Percentiles rank a stretch among this genome's conserved stretches.
Conservation (phyloP, 2,113 vertebrate genomes). For the Anhinga rufa region DNA sequence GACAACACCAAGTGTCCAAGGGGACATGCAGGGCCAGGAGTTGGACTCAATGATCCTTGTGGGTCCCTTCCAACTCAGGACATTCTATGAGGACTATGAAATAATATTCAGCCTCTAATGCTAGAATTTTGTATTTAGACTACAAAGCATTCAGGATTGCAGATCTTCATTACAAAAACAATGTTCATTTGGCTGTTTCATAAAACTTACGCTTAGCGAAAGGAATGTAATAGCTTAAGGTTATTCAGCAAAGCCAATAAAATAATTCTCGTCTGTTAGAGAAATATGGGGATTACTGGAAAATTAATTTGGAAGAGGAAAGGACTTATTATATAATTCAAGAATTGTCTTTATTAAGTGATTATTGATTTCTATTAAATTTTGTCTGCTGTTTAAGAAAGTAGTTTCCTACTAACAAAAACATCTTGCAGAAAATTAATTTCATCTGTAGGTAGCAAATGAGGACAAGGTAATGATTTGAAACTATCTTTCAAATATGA, state of each 20-base stretch:
- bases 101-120: neutral
- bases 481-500: neutral
- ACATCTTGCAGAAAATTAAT: neutral
- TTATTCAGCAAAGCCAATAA: neutral
- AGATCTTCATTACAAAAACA: neutral
- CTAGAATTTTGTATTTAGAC: neutral
- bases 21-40: no score
- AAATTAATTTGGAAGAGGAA: conserved; percentile 5
- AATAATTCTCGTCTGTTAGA: neutral
- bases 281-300: neutral
- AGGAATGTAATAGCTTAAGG: neutral
- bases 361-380: neutral
- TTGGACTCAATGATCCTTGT: no score
- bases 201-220: neutral
- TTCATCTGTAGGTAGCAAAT: neutral
- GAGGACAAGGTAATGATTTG: neutral
- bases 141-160: neutral
- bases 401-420: neutral
- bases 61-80: no score
- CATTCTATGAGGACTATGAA: neutral
- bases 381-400: neutral
- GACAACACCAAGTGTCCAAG: no score
- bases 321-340: neutral
- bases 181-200: neutral
- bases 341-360: neutral